Evolutionary conservation across 2,797 vertebrate genomes (phyloP).

Genomic region (Ctenopoma kingsleyae): DNA sequence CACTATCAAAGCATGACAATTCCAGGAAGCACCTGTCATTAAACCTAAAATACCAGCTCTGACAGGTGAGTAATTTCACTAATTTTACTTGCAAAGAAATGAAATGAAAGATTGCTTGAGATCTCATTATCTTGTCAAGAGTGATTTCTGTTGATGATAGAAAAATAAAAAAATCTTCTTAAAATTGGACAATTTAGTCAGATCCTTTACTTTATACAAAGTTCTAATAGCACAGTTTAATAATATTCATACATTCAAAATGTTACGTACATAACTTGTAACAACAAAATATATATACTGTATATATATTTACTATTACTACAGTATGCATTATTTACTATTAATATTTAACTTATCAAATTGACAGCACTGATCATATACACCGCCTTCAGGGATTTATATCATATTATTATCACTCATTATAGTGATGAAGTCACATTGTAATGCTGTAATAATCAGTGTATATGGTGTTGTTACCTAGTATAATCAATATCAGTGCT

Average conservation of each 20-base stretch:
- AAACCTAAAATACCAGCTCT: neutral
- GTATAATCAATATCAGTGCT: too few relatives aligned
- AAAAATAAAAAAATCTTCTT: neutral
- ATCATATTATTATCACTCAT: too few relatives aligned
- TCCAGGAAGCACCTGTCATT: neutral
- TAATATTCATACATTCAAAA: neutral
- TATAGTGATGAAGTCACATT: too few relatives aligned
- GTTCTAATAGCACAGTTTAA: neutral
- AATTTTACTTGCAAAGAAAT: slow-evolving; percentile 5
- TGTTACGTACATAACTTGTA: neutral
- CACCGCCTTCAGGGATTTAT: neutral
- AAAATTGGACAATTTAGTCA: neutral
- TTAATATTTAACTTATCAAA: too few relatives aligned
- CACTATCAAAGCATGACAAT: slow-evolving; percentile 11
- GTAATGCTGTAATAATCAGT: too few relatives aligned
- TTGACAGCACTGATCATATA: too few relatives aligned
- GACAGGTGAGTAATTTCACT: slow-evolving; percentile 20
- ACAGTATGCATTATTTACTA: too few relatives aligned
- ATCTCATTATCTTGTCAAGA: slow-evolving; percentile 29
- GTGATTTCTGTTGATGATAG: neutral
- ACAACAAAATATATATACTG: neutral
- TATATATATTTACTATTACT: too few relatives aligned
- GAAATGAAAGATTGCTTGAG: slow-evolving; percentile 1
- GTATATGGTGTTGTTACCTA: too few relatives aligned
- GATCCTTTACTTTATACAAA: neutral